Conservation (phyloP, 1,140 invertebrate species). For the Triops longicaudatus region DNA sequence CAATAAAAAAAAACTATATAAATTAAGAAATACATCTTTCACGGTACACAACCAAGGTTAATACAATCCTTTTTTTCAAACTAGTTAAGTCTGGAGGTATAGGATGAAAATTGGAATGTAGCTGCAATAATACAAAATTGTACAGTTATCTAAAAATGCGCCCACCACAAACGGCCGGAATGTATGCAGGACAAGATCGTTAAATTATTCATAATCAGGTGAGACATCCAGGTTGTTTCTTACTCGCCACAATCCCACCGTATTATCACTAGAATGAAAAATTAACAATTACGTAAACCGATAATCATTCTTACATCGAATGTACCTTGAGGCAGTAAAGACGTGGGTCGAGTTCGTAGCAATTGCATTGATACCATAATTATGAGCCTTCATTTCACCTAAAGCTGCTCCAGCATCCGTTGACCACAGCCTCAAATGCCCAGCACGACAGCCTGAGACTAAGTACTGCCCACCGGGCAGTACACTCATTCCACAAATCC, state of each 20-base stretch:
- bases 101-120: not conserved
- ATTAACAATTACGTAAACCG: not conserved
- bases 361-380: conserved; percentile 64
- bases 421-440: conserved; percentile 63
- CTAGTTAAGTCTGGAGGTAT: not conserved
- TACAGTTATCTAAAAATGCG: not conserved
- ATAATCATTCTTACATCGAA: not conserved
- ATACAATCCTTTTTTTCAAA: not conserved
- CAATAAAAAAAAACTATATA: not conserved
- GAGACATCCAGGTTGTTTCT: conserved; percentile 36
- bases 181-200: not conserved
- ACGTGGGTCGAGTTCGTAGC: conserved; percentile 60
- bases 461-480: conserved; percentile 51
- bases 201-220: conserved; percentile 31
- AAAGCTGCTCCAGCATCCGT: conserved; percentile 52
- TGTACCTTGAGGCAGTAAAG: conserved; percentile 64
- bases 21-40: not conserved
- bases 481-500: conserved; percentile 69
- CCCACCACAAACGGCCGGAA: not conserved
- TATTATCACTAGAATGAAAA: conserved; percentile 34
- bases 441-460: conserved; percentile 68
- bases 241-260: conserved; percentile 36
- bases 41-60: not conserved
- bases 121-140: not conserved
- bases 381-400: conserved; percentile 64